Evolutionary conservation across 2,113 vertebrate species (phyloP).

Genomic region (Ellobius talpinus): DNA sequence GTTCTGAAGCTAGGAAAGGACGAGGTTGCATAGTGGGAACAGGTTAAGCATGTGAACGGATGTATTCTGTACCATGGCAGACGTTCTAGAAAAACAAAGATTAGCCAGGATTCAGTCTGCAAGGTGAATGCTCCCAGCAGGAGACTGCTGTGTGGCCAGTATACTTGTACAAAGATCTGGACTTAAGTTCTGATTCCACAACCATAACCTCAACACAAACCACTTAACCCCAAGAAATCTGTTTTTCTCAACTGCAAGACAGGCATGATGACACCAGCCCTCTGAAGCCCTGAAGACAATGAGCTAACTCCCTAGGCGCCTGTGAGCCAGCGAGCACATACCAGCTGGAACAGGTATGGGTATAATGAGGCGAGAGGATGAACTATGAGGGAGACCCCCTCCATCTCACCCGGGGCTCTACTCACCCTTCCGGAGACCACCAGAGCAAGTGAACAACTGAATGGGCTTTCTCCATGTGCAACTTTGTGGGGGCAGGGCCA

Average conservation of each 20-base stretch:
- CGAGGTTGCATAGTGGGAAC: background rate
- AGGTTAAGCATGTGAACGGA: too few relatives aligned
- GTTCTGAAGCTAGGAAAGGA: background rate
- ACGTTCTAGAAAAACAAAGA: slow-evolving; percentile 43
- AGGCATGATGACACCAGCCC: slow-evolving; percentile 18
- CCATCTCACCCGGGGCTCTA: background rate
- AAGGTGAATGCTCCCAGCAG: background rate
- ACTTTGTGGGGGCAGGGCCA: background rate
- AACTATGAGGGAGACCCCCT: background rate
- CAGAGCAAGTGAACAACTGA: background rate
- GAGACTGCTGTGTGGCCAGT: background rate
- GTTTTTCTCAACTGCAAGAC: slow-evolving; percentile 55
- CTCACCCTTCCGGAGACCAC: background rate
- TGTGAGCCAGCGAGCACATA: background rate
- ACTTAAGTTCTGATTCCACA: slow-evolving; percentile 23
- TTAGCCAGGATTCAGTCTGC: background rate
- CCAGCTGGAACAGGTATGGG: slow-evolving; percentile 1
- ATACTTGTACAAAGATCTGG: background rate
- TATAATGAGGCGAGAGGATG: background rate
- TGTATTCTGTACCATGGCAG: background rate
- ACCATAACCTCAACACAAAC: slow-evolving; percentile 25
- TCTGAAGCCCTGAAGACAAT: slow-evolving; percentile 1
- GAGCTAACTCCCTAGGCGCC: slow-evolving; percentile 10
- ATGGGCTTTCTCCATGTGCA: background rate
- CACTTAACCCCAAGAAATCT: slow-evolving; percentile 2